These are phyloP conservation scores for Oncorhynchus mykiss DNA, from an alignment of 2,113 vertebrate species.

Conservation along the genomic window DNA sequence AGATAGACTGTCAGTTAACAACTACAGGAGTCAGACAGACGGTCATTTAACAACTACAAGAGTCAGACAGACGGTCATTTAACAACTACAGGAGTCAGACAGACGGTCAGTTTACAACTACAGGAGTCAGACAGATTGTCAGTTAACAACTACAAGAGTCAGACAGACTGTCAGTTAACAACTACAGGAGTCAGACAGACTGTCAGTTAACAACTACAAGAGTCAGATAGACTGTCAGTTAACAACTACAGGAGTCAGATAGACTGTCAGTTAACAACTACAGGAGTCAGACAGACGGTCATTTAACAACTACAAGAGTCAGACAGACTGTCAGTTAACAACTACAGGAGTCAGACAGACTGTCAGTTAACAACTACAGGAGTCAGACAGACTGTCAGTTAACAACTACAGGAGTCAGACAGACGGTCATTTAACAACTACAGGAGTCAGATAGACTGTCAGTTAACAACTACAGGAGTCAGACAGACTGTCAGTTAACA, in stretches of 20 bases:
- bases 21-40: not conserved
- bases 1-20: conserved; percentile 49
- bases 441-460: not conserved
- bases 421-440: no score
- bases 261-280: no score
- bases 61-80: conserved; percentile 42
- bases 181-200: not conserved
- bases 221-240: conserved; percentile 42
- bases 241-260: no score
- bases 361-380: conserved; percentile 21
- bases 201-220: conserved; percentile 21
- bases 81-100: no score
- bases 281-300: not conserved
- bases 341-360: not conserved
- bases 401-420: no score
- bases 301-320: conserved; percentile 51
- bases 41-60: conserved; percentile 19
- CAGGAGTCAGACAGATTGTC: not conserved
- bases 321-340: conserved; percentile 49
- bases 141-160: conserved; percentile 50
- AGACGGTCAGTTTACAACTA: no score
- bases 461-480: conserved; percentile 48
- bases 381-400: conserved; percentile 42
- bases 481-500: conserved; percentile 49
- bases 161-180: conserved; percentile 50